These are phyloP conservation scores for Macquaria australasica DNA, from an alignment of 2,113 vertebrate genomes.

Conservation along the genomic window DNA sequence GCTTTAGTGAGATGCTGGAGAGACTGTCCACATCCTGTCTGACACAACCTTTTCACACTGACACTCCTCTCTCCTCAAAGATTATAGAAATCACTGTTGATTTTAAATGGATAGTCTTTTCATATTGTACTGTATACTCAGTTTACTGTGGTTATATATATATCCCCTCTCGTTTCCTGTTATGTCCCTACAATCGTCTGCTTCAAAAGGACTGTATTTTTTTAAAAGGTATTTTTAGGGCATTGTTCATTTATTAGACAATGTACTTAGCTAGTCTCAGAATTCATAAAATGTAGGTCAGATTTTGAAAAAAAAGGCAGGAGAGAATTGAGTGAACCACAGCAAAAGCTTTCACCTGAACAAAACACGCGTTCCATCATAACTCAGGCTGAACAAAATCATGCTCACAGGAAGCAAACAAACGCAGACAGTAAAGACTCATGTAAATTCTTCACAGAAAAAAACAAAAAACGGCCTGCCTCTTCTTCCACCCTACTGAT, in stretches of 20 bases:
- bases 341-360: conserved; percentile 24
- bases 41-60: not conserved
- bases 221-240: not conserved
- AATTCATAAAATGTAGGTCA: conserved; percentile 7
- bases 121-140: not conserved
- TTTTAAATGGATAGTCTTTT: not conserved
- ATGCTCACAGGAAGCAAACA: not conserved
- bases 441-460: not conserved
- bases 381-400: conserved; percentile 14
- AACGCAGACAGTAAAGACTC: not conserved
- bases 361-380: conserved; percentile 10
- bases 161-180: not conserved
- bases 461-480: not conserved
- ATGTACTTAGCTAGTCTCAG: not conserved
- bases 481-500: not conserved
- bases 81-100: not conserved
- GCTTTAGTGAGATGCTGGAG: not conserved
- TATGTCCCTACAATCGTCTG: not conserved
- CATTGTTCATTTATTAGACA: not conserved
- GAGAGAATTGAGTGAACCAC: not conserved
- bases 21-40: not conserved
- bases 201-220: not conserved
- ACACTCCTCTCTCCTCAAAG: not conserved
- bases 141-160: not conserved
- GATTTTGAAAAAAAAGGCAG: not conserved